phyloP scores from a whole-genome alignment of 2,888 invertebrate genomes.

The Encarsia formosa region DNA sequence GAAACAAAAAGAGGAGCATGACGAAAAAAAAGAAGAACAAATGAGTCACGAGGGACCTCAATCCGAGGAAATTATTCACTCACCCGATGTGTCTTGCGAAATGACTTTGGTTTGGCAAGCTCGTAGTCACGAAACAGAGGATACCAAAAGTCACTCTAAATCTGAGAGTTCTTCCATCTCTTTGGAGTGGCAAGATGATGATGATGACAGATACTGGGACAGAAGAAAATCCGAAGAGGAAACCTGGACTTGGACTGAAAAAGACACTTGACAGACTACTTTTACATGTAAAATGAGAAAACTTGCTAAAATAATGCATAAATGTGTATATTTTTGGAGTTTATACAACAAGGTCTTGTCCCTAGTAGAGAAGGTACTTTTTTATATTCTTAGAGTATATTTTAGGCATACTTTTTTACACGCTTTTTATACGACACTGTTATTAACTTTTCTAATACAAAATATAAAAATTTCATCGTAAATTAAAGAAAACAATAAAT shows the following conservation, averaged over 20 bases:
- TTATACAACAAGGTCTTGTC: no score
- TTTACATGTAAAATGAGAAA: neutral
- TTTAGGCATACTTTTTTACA: no score
- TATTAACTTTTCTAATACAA: no score
- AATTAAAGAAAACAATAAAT: no score
- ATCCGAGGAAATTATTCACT: neutral
- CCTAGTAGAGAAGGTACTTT: no score
- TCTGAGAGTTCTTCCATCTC: constrained; percentile 25
- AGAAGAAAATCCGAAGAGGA: constrained; percentile 37
- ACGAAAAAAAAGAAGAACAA: constrained; percentile 7
- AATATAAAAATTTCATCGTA: no score
- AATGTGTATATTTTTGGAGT: no score
- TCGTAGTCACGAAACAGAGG: constrained; percentile 34
- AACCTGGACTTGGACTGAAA: constrained; percentile 38
- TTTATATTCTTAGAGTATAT: no score
- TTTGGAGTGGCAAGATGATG: constrained; percentile 30
- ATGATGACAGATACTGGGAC: constrained; percentile 30
- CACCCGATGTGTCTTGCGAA: constrained; percentile 21
- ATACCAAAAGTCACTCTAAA: constrained; percentile 28
- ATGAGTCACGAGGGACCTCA: neutral
- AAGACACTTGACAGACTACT: constrained; percentile 36
- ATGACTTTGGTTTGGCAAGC: constrained; percentile 24
- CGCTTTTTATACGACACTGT: no score
- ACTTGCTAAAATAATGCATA: no score
- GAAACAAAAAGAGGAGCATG: constrained; percentile 22